Conservation (phyloP, 2,797 vertebrate genomes). For the Peromyscus attwateri region DNA sequence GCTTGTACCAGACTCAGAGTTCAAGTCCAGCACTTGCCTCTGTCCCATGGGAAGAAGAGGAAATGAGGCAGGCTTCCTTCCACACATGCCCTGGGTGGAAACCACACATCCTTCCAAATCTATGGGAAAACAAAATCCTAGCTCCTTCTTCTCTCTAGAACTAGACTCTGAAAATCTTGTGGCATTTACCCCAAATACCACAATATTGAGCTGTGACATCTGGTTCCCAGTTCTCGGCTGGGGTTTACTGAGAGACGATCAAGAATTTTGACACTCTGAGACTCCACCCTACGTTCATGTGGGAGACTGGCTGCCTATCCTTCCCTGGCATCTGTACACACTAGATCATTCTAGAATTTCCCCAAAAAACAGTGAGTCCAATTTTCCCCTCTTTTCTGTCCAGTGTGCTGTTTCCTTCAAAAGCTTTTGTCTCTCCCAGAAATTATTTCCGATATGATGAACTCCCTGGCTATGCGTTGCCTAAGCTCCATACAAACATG, state of each 20-base stretch:
- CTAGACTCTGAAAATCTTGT: slow-evolving; percentile 33
- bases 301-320: not conserved
- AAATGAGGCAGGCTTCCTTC: not conserved
- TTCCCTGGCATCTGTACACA: not conserved
- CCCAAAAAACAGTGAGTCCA: not conserved
- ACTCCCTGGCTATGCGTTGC: not conserved
- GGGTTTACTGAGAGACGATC: not conserved
- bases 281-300: not conserved
- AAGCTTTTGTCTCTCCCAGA: not conserved
- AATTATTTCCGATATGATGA: not conserved
- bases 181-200: slow-evolving; percentile 60
- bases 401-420: not conserved
- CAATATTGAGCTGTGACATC: slow-evolving; percentile 63
- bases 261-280: slow-evolving; percentile 54
- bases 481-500: not conserved
- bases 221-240: slow-evolving; percentile 64
- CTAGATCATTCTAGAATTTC: not conserved
- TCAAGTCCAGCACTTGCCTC: not conserved
- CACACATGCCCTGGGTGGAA: slow-evolving; percentile 5
- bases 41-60: not conserved
- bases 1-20: not conserved
- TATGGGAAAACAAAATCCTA: slow-evolving; percentile 14
- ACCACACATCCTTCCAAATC: not conserved
- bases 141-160: slow-evolving; percentile 38
- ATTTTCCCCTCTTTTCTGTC: not conserved